These are phyloP conservation scores for Sprattus sprattus DNA, from an alignment of 2,113 vertebrate genomes.

Conservation along the genomic window DNA sequence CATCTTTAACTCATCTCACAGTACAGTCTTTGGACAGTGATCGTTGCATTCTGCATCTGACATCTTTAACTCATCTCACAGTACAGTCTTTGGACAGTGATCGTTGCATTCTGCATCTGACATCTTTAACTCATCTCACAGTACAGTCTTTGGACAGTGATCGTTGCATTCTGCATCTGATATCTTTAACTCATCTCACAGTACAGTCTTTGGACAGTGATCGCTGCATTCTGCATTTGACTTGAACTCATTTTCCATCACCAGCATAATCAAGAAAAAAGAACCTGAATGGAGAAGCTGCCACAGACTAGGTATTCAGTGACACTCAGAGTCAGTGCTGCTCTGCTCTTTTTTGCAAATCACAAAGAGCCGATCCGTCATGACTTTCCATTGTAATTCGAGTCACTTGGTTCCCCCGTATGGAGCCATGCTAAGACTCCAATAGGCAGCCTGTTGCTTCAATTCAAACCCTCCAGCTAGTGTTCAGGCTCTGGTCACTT, in stretches of 20 bases:
- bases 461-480: conserved; percentile 42
- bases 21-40: background rate
- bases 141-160: background rate
- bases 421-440: background rate
- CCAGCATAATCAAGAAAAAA: too few species aligned
- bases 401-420: background rate
- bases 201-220: too few species aligned
- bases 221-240: too few species aligned
- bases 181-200: too few species aligned
- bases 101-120: too few species aligned
- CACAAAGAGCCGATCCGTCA: background rate
- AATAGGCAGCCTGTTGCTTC: conserved; percentile 35
- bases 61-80: too few species aligned
- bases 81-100: too few species aligned
- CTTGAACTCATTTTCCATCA: background rate
- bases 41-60: too few species aligned
- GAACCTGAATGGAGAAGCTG: too few species aligned
- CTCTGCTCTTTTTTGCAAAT: background rate
- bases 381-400: conserved; percentile 44
- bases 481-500: conserved; percentile 43
- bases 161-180: too few species aligned
- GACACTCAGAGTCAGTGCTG: background rate
- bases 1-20: too few species aligned
- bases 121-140: too few species aligned
- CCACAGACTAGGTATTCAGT: background rate